Conservation (phyloP, 2,888 invertebrate species). For the Ypsolopha scabrella region DNA sequence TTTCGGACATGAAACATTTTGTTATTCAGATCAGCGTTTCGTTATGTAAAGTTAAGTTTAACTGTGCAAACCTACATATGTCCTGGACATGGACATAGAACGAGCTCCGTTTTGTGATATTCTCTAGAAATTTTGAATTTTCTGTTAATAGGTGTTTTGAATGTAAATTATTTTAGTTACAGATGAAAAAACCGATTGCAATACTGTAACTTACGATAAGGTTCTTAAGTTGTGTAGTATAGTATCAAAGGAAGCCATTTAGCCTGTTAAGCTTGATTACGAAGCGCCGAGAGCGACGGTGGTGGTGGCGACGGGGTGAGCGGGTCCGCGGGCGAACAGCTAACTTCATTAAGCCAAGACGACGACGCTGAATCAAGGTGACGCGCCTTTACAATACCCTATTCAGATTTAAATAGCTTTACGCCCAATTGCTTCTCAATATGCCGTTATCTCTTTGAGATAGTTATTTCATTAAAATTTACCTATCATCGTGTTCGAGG, state of each 20-base stretch:
- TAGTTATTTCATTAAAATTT: conserved; percentile 59
- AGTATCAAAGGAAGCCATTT: conserved; percentile 28
- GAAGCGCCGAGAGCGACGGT: conserved; percentile 30
- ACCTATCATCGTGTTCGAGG: background rate
- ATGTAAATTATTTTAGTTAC: too few relatives aligned
- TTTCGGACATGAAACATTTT: too few relatives aligned
- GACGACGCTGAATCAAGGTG: conserved; percentile 59
- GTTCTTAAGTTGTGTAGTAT: background rate
- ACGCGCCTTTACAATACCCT: conserved; percentile 64
- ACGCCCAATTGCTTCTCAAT: conserved; percentile 68
- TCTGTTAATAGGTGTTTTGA: too few relatives aligned
- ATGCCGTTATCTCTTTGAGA: conserved; percentile 47
- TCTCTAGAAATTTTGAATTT: too few relatives aligned
- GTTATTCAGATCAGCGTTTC: too few relatives aligned
- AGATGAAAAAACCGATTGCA: too few relatives aligned
- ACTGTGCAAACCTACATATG: too few relatives aligned
- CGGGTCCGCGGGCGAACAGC: conserved; percentile 36
- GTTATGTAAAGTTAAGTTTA: too few relatives aligned
- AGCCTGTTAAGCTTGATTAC: conserved; percentile 39
- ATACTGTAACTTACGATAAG: too few relatives aligned
- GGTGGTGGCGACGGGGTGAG: conserved; percentile 29
- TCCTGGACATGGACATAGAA: too few relatives aligned
- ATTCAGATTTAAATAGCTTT: conserved; percentile 70
- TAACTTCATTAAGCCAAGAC: conserved; percentile 62
- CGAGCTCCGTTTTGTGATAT: too few relatives aligned